These are phyloP conservation scores for Ranitomeya imitator DNA, from an alignment of 2,113 vertebrate genomes.

Conservation along the genomic window DNA sequence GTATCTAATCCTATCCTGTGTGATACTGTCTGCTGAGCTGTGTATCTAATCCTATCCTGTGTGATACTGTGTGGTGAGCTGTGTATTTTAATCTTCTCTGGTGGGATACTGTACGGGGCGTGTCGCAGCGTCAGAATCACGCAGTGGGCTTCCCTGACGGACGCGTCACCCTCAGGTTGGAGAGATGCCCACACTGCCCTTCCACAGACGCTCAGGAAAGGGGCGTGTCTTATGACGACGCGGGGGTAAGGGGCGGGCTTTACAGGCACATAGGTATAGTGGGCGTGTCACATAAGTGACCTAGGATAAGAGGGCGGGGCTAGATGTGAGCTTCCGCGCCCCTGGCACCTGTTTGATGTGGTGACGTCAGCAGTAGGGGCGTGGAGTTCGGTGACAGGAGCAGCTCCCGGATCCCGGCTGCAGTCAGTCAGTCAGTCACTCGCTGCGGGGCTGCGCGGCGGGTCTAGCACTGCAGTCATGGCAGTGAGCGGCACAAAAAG, in stretches of 20 bases:
- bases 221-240: background rate
- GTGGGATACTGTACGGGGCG: no score
- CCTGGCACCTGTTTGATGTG: background rate
- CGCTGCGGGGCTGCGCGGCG: background rate
- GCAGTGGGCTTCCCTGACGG: no score
- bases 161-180: no score
- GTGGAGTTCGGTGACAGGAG: conserved; percentile 24
- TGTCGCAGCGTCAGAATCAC: no score
- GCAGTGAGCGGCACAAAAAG: conserved; percentile 65
- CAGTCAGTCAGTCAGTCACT: conserved; percentile 2
- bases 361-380: background rate
- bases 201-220: no score
- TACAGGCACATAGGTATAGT: background rate
- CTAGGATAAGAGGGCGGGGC: background rate
- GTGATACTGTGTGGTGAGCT: no score
- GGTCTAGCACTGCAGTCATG: conserved; percentile 41
- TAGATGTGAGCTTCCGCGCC: background rate
- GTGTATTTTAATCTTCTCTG: no score
- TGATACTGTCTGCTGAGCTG: no score
- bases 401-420: background rate
- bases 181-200: no score
- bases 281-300: background rate
- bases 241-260: background rate
- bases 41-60: no score
- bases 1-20: no score